Conservation (phyloP, 2,888 invertebrate genomes). For the Drosophila dives region DNA sequence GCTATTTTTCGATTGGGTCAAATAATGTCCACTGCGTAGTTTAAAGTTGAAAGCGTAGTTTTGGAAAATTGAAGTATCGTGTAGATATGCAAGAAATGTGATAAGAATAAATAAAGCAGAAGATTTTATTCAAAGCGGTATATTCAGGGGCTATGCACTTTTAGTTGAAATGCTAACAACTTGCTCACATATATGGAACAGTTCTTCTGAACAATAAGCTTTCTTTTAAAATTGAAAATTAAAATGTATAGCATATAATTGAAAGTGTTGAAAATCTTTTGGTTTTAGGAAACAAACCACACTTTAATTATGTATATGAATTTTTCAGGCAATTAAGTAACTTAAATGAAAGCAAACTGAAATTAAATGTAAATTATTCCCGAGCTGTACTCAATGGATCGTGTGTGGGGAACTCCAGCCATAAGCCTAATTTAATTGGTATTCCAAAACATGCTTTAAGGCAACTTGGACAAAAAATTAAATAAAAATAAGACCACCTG, state of each 20-base stretch:
- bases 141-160: conserved; percentile 8
- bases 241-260: background rate
- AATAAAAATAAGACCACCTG: conserved; percentile 52
- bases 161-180: background rate
- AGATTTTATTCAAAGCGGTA: background rate
- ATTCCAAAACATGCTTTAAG: background rate
- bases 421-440: background rate
- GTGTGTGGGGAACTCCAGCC: background rate
- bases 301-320: background rate
- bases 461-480: background rate
- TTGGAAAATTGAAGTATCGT: conserved; percentile 48
- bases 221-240: background rate
- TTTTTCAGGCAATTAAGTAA: background rate
- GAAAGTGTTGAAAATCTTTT: background rate
- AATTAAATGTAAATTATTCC: background rate
- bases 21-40: conserved; percentile 25
- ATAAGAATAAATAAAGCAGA: conserved; percentile 32
- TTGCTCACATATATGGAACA: background rate
- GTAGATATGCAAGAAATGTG: conserved; percentile 44
- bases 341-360: background rate
- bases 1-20: conserved; percentile 12
- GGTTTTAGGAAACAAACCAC: background rate
- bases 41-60: conserved; percentile 58
- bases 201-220: background rate
- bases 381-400: background rate